Evolutionary conservation across 2,888 invertebrate species (phyloP), one percentile per base, ranked within the genome.

Genomic region (Caenorhabditis parvicauda): DNA sequence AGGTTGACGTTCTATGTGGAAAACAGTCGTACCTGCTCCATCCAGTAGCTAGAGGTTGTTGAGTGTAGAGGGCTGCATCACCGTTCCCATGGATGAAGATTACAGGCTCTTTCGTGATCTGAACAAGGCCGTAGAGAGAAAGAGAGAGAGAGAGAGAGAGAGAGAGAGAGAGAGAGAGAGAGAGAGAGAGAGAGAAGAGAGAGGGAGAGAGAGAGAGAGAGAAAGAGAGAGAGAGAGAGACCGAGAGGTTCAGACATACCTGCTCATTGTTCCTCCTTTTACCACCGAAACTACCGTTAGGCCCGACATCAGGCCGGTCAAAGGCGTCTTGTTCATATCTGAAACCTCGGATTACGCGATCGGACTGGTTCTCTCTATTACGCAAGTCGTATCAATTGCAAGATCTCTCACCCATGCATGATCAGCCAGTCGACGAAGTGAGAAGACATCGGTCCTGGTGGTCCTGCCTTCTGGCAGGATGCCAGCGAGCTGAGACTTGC

Each of bases 211-310:
- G n/a, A n/a, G n/a, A n/a, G n/a, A n/a, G n/a, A 1, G 9, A n/a
- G n/a, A n/a, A n/a, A n/a, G n/a, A n/a, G n/a, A n/a, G n/a, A n/a
- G n/a, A n/a, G n/a, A n/a, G n/a, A n/a, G n/a, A n/a, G n/a, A n/a
- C n/a, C n/a, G n/a, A n/a, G n/a, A n/a, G n/a, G n/a, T n/a, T n/a
- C n/a, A 9, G 21, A n/a, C 35, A 51, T 6, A 76, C 74, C 43
- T 58, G 54, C 25, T 79, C 76, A 9, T 53, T 55, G 6, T 67
- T 58, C 44, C 63, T 52, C 17, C 62, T 59, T 52, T 66, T 74
- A n/a, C 79, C 79, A n/a, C 79, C 79, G 47, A 74, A 79, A 51
- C 73, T 73, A 14, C 79, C 79, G 48, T 74, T 76, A 6, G 79
- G 77, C 2, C 79, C 79, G 37, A 79, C 75, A 58, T 79, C 79